These are phyloP conservation scores for Machimus atricapillus DNA, from an alignment of 2,888 invertebrate species.

Conservation along the genomic window DNA sequence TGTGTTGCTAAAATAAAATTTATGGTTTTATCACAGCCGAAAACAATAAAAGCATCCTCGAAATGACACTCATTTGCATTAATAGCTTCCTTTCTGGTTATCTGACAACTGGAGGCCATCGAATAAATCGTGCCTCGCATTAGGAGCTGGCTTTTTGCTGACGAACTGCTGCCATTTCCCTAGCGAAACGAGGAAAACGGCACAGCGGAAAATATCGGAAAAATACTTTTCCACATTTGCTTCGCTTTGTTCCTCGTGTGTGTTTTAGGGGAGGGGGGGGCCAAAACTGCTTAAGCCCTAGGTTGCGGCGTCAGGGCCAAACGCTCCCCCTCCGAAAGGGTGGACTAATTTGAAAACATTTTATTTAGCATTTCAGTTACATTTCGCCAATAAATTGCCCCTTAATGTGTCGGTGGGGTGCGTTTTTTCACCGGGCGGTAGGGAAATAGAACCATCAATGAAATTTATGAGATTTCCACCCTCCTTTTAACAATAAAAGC, in stretches of 20 bases:
- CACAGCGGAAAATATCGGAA: not conserved
- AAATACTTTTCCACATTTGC: constrained; percentile 30
- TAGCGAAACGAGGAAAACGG: not conserved
- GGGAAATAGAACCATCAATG: constrained; percentile 59
- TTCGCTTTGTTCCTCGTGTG: not conserved
- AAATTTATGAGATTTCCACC: constrained; percentile 55
- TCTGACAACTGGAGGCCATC: constrained; percentile 14
- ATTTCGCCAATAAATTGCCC: constrained; percentile 55
- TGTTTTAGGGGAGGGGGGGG: not conserved
- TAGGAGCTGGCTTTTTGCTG: constrained; percentile 31
- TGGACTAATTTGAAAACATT: constrained; percentile 43
- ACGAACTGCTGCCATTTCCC: constrained; percentile 32
- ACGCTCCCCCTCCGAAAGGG: not conserved
- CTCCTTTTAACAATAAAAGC: constrained; percentile 49
- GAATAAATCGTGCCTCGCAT: constrained; percentile 34
- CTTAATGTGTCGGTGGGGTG: constrained; percentile 51
- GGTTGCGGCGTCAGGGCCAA: not conserved
- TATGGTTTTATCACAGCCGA: constrained; percentile 1
- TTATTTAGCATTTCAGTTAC: constrained; percentile 50
- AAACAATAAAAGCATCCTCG: constrained; percentile 21
- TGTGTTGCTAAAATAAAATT: not conserved
- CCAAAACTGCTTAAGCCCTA: not conserved
- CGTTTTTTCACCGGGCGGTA: constrained; percentile 41
- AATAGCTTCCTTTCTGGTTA: constrained; percentile 27
- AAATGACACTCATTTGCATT: constrained; percentile 25